A percentile compares a stretch with the other conserved stretches of the same genome.
Conservation (phyloP, 2,888 invertebrate species). For the Drosophila imparisetae region DNA sequence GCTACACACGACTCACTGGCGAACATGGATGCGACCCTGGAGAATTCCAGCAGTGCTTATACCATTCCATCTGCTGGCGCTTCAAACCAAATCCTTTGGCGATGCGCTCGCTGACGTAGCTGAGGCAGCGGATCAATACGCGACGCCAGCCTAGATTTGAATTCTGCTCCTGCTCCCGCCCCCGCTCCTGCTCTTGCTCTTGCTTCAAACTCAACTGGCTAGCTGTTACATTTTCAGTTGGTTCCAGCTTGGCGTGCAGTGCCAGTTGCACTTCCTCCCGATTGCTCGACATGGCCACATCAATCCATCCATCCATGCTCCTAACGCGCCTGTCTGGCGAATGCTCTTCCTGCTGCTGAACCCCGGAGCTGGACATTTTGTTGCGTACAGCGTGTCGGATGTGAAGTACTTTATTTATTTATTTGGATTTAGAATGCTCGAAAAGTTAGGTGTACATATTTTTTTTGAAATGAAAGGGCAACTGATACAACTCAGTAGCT, state of each 20-base stretch:
- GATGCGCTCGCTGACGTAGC: slow-evolving; percentile 28
- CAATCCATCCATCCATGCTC: not conserved
- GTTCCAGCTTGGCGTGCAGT: slow-evolving; percentile 3
- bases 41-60: slow-evolving; percentile 61
- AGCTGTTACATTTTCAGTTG: too few species aligned
- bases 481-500: not conserved
- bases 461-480: not conserved
- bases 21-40: slow-evolving; percentile 16
- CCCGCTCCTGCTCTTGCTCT: not conserved
- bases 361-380: slow-evolving; percentile 21
- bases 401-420: not conserved
- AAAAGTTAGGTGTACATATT: not conserved
- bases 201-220: not conserved
- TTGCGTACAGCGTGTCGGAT: not conserved
- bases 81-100: slow-evolving; percentile 56
- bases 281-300: not conserved
- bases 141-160: slow-evolving; percentile 15
- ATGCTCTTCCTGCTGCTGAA: not conserved
- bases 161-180: not conserved
- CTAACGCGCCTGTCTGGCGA: not conserved
- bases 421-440: slow-evolving; percentile 15
- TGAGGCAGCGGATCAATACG: slow-evolving; percentile 22
- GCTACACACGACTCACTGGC: not conserved
- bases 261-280: slow-evolving; percentile 25
- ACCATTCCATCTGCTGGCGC: slow-evolving; percentile 51